A percentile compares a stretch with the other conserved stretches of the same genome.
These are phyloP conservation scores for Psylliodes chrysocephalus DNA, from an alignment of 2,888 invertebrate species.

Conservation along the genomic window DNA sequence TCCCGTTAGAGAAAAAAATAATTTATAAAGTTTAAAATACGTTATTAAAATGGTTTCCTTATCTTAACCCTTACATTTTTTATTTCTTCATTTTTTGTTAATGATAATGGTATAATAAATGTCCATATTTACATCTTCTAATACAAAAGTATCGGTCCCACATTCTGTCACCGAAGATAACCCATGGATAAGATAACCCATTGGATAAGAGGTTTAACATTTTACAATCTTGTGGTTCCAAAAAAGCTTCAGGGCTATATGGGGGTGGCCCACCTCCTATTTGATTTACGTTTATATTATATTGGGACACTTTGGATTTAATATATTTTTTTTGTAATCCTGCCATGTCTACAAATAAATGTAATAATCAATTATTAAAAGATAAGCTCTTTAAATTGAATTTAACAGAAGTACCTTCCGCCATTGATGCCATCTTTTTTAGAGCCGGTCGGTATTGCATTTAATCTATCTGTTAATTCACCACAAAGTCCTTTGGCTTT, in stretches of 20 bases:
- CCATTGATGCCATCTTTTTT: not conserved
- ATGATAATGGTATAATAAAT: no score
- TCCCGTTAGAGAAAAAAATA: not conserved
- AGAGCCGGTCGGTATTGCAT: not conserved
- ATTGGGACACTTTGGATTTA: not conserved
- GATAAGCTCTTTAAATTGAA: no score
- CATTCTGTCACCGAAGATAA: not conserved
- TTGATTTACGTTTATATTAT: not conserved
- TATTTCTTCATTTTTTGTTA: not conserved
- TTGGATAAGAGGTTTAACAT: not conserved
- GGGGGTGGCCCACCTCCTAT: not conserved
- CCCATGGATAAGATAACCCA: not conserved
- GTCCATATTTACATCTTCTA: not conserved
- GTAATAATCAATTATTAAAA: not conserved
- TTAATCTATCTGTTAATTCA: not conserved
- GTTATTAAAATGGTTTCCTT: not conserved
- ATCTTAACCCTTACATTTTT: not conserved
- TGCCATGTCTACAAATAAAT: not conserved
- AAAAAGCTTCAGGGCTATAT: not conserved
- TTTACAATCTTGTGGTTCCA: not conserved
- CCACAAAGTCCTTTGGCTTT: not conserved
- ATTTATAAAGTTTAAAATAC: not conserved
- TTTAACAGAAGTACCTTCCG: no score
- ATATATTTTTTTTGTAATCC: not conserved
- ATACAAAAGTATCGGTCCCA: not conserved